Evolutionary conservation across 2,113 vertebrate genomes (phyloP), one percentile per base, ranked within the genome.

Genomic region (Labeo catla): DNA sequence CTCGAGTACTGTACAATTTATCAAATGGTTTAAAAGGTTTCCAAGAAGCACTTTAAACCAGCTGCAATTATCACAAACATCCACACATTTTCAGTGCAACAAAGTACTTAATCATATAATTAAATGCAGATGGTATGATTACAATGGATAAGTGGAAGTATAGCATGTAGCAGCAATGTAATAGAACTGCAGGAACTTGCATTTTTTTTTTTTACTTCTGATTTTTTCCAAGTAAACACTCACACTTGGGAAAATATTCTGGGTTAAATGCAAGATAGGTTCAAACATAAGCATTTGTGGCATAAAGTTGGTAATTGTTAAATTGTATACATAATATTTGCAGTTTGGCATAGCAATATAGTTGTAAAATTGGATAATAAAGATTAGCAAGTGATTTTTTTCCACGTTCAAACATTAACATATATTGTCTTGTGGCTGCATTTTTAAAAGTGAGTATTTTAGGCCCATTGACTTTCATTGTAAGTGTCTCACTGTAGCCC

Each of bases 51-150:
- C 10, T 70, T 68, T 4, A 52, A 39, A 70, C 65, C 81, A 83
- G 28, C 43, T 23, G 74, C 49, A 85, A 79, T 78, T 68, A 79
- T 52, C 23, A 34, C 84, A 79, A 78, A 68, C 59, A 78, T 54
- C 34, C 47, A 52, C 47, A 28, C 59, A 59, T 16, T 80, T 45
- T 66, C 10, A 68, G 80, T 7, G 3, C 10, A 54, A 68, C 45
- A 52, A 39, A 68, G 59, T 47, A 28, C 45, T 39, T 82, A 54
- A 61, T 80, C 21, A 61, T 61, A 57, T 57, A 57, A 81, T 81
- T 65, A 82, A 28, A 70, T 19, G 10, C 81, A 82, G 47, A 66
- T 70, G 81, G 50, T 36, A 68, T 52, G 50, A 68, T 70, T n/a
- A 13, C 4, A 28, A 65, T 28, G 43, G 59, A 81, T 57, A 36